phyloP scores from a whole-genome alignment of 1,140 invertebrate species.

The Cecropterus lyciades region DNA sequence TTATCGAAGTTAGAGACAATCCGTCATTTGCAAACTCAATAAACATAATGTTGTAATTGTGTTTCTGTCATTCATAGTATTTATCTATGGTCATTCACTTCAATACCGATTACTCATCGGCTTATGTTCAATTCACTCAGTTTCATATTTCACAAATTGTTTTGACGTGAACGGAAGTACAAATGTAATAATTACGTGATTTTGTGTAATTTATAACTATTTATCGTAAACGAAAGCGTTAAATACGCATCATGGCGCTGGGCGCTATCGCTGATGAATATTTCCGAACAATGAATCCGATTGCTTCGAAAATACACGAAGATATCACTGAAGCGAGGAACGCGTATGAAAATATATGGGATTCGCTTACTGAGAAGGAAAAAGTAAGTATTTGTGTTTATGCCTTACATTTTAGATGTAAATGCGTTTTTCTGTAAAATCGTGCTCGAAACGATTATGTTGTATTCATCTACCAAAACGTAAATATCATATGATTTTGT shows the following conservation, averaged over 20 bases:
- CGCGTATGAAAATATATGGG: slow-evolving; percentile 89
- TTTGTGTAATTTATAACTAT: slow-evolving; percentile 7
- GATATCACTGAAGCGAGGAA: slow-evolving; percentile 88
- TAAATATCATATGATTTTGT: too few species aligned
- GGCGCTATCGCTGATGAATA: slow-evolving; percentile 87
- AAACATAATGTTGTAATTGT: too few species aligned
- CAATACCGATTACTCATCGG: too few species aligned
- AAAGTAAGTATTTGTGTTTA: slow-evolving; percentile 75
- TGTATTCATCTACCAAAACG: too few species aligned
- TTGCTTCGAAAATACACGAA: slow-evolving; percentile 88
- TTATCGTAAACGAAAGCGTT: slow-evolving; percentile 25
- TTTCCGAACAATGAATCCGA: slow-evolving; percentile 88
- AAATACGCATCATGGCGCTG: slow-evolving; percentile 65
- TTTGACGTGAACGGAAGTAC: neutral
- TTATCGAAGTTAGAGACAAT: too few species aligned
- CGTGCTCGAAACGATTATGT: too few species aligned
- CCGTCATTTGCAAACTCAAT: too few species aligned
- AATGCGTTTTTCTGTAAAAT: too few species aligned
- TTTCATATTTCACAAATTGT: neutral
- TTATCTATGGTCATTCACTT: neutral
- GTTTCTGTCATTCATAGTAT: too few species aligned
- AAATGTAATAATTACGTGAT: slow-evolving; percentile 11
- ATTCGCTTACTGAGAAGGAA: slow-evolving; percentile 87
- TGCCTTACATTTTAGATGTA: neutral
- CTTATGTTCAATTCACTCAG: too few species aligned